Evolutionary conservation across 2,113 vertebrate genomes (phyloP), one percentile per base, ranked within the genome.

Genomic region (Ptyas mucosa): DNA sequence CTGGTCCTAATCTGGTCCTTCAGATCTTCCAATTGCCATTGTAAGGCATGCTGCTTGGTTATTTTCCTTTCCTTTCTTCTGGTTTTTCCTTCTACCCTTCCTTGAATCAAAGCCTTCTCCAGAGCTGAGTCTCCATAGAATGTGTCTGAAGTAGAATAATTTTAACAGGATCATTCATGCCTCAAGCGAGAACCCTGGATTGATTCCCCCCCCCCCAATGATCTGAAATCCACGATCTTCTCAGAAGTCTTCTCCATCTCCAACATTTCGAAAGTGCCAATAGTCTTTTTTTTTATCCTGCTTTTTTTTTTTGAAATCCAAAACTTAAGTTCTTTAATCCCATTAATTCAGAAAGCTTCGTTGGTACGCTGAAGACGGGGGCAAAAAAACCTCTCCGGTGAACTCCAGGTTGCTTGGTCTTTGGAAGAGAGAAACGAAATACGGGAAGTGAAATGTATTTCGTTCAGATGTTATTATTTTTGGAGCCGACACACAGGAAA

Each of bases 381-480:
- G n/a, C 69, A 8, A 58, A 34, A 34, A 75, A 75, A 10, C 53
- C n/a, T 91, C n/a, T 39, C 43, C 18, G 89, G 20, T 61, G 29
- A 21, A 53, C 91, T 91, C 61, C 86, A 21, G 55, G 26, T 61
- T 90, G 89, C 92, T 90, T 92, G 55, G 34, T 54, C 87, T 75
- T 91, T 57, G 58, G 81, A 23, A 49, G 2, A 85, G 24, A n/a
- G 46, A 85, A 90, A 93, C n/a, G n/a, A 51, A 91, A 91, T 20
- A 53, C 1, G 81, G 15, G 20, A 94, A 90, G 87, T 85, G 53
- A 75, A 43, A 46, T 26, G 26, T 26, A 87, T 91, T 95, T 61
- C 21, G 11, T 87, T 91, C 46, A 88, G 34, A 90, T 91, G 87
- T 58, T 86, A 26, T 87, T 90, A 52, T 87, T 90, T 11, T 87